Evolutionary conservation across 2,113 vertebrate genomes (phyloP).

Genomic region (Pteronura brasiliensis): DNA sequence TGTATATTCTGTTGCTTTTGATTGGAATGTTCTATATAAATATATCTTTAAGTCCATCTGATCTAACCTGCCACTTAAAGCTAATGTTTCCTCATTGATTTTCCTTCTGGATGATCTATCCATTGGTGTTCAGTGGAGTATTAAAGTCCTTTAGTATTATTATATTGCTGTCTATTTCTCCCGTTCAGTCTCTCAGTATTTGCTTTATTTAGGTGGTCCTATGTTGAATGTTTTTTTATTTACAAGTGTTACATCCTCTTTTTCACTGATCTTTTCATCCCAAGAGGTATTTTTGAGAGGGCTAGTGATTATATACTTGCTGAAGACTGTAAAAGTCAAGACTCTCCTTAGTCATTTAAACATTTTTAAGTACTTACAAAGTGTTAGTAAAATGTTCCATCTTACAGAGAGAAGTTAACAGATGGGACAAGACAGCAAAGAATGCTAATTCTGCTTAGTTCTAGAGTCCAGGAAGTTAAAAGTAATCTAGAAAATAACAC

Average conservation of each 20-base stretch:
- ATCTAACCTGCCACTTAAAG: not conserved
- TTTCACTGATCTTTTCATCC: not conserved
- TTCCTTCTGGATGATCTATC: not conserved
- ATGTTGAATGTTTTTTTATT: not conserved
- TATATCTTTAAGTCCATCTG: not conserved
- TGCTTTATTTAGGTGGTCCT: not conserved
- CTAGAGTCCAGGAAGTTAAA: conserved; percentile 30
- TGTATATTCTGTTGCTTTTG: not conserved
- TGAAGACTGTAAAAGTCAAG: not conserved
- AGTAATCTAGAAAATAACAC: not conserved
- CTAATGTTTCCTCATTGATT: not conserved
- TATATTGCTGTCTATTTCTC: not conserved
- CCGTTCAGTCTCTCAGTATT: not conserved
- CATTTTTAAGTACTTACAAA: not conserved
- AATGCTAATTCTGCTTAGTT: conserved; percentile 20
- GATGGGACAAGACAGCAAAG: not conserved
- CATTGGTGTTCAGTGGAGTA: not conserved
- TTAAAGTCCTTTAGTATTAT: not conserved
- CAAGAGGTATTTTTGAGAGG: not conserved
- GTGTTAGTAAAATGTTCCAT: not conserved
- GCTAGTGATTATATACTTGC: not conserved
- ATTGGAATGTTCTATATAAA: not conserved
- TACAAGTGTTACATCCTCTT: not conserved
- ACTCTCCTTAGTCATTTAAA: not conserved
- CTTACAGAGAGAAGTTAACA: not conserved